A percentile compares a stretch with the other conserved stretches of the same genome.
These are phyloP conservation scores for Cotesia congregata DNA, from an alignment of 2,888 invertebrate species.

Conservation along the genomic window DNA sequence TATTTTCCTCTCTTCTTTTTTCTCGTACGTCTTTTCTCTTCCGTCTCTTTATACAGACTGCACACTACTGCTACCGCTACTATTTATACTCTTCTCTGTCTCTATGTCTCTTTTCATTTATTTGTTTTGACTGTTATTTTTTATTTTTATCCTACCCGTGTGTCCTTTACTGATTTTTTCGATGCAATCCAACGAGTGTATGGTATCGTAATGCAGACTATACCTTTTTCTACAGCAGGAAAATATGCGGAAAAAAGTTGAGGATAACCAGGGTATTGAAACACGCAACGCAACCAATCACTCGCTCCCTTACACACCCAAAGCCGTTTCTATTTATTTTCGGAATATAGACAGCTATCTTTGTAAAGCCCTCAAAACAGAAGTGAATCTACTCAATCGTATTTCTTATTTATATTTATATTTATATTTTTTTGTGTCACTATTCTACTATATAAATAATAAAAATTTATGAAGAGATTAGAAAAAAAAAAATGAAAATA, in stretches of 20 bases:
- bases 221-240: slow-evolving; percentile 25
- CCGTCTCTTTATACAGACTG: slow-evolving; percentile 23
- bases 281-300: slow-evolving; percentile 47
- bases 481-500: not conserved
- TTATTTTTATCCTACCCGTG: slow-evolving; percentile 25
- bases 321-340: slow-evolving; percentile 51
- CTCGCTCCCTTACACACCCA: slow-evolving; percentile 40
- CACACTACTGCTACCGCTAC: slow-evolving; percentile 24
- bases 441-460: not conserved
- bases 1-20: slow-evolving; percentile 26
- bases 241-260: slow-evolving; percentile 45
- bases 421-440: slow-evolving; percentile 7
- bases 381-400: slow-evolving; percentile 42
- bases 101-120: not conserved
- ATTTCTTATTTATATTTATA: slow-evolving; percentile 26
- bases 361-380: slow-evolving; percentile 47
- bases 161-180: slow-evolving; percentile 23
- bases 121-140: slow-evolving; percentile 19
- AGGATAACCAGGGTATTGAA: slow-evolving; percentile 39
- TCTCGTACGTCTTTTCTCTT: slow-evolving; percentile 13
- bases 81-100: slow-evolving; percentile 29
- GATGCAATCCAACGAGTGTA: slow-evolving; percentile 25
- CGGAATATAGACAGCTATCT: slow-evolving; percentile 44
- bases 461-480: not conserved
- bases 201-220: slow-evolving; percentile 17